These are phyloP conservation scores for Adelosebastes latens DNA, from an alignment of 2,797 vertebrate genomes.

Conservation along the genomic window DNA sequence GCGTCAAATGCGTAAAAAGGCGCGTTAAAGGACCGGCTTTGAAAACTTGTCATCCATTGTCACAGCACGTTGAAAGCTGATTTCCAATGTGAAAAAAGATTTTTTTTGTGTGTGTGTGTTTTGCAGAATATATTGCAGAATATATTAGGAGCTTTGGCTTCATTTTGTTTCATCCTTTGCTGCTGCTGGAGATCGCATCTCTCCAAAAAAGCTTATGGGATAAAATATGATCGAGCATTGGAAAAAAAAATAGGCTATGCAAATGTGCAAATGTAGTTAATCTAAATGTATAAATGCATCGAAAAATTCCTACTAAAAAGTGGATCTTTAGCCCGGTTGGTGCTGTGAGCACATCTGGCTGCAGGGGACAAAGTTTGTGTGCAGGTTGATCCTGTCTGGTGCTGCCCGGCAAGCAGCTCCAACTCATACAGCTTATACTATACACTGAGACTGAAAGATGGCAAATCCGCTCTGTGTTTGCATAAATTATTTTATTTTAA, in stretches of 20 bases:
- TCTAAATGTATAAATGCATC: background rate
- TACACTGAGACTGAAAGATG: background rate
- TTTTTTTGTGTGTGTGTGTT: background rate
- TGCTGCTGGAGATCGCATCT: background rate
- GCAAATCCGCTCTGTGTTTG: background rate
- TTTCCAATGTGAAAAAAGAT: background rate
- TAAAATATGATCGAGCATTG: background rate
- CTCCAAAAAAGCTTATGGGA: background rate
- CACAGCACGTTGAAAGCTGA: background rate
- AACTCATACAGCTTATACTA: conserved; percentile 2
- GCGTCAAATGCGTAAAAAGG: conserved; percentile 44
- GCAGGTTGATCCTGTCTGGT: conserved; percentile 36
- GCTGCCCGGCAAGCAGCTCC: conserved; percentile 17
- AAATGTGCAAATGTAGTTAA: background rate
- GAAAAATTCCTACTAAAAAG: background rate
- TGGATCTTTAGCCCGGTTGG: background rate
- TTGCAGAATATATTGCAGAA: background rate
- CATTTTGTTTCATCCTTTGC: background rate
- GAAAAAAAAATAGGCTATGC: background rate
- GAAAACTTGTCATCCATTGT: conserved; percentile 26
- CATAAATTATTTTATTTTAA: background rate
- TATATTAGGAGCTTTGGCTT: background rate
- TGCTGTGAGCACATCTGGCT: conserved; percentile 71
- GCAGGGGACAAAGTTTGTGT: conserved; percentile 70
- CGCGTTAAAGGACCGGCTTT: background rate